Evolutionary conservation across 2,113 vertebrate genomes (phyloP).

Genomic region (Menidia beryllina): DNA sequence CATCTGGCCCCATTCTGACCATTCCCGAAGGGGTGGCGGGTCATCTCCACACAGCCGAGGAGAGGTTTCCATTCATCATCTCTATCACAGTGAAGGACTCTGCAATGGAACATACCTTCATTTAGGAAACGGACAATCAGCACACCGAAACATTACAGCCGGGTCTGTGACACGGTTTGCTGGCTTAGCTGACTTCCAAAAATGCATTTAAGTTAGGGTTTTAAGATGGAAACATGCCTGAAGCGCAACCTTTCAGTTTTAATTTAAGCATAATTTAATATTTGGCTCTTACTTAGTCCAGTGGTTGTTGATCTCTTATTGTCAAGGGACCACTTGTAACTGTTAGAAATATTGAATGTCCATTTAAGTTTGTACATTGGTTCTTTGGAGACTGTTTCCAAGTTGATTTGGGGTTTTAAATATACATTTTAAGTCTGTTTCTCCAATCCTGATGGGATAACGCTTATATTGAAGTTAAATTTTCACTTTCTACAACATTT

Average conservation of each 20-base stretch:
- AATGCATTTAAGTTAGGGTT: background rate
- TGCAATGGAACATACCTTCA: constrained; percentile 38
- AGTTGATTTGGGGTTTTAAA: too few species aligned
- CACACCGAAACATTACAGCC: background rate
- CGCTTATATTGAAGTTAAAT: background rate
- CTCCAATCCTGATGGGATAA: background rate
- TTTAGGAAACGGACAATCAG: background rate
- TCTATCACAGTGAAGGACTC: constrained; percentile 8
- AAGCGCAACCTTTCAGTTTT: background rate
- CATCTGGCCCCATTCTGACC: constrained; percentile 97
- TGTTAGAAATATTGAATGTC: too few species aligned
- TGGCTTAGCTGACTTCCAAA: background rate
- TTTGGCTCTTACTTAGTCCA: background rate
- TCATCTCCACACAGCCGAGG: constrained; percentile 74
- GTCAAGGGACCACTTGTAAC: too few species aligned
- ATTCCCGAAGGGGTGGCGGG: constrained; percentile 71
- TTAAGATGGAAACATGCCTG: background rate
- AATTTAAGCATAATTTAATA: background rate
- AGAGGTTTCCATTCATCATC: constrained; percentile 63
- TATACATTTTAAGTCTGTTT: too few species aligned
- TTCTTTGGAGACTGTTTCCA: too few species aligned
- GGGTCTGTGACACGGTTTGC: background rate
- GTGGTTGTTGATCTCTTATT: background rate
- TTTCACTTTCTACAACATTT: background rate
- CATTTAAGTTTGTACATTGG: too few species aligned